Conservation (phyloP, 2,113 vertebrate genomes). For the Trachemys scripta region DNA sequence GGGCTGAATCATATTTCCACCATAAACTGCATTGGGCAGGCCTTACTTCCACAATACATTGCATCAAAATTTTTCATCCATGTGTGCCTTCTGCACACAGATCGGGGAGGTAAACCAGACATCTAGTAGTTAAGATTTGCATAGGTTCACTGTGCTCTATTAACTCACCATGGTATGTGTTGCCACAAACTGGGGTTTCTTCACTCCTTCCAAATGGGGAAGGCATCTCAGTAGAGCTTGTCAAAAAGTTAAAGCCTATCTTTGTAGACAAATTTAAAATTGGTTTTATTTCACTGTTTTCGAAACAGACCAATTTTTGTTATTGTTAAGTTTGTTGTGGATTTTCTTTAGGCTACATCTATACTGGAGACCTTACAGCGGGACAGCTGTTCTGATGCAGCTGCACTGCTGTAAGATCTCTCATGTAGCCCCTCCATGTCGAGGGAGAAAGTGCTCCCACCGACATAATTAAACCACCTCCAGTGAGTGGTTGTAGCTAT, state of each 20-base stretch:
- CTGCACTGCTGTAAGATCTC: too few species aligned
- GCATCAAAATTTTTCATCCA: neutral
- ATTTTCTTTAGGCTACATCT: neutral
- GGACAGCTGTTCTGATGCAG: too few species aligned
- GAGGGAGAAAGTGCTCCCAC: too few species aligned
- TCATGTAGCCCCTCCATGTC: too few species aligned
- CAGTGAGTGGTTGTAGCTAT: too few species aligned
- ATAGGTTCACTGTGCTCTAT: neutral
- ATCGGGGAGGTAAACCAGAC: neutral
- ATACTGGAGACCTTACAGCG: too few species aligned
- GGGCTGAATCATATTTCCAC: neutral
- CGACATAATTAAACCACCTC: too few species aligned
- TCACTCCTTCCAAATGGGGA: neutral
- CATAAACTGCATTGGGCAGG: too few species aligned
- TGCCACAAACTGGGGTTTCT: neutral
- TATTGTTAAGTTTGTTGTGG: neutral
- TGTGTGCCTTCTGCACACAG: neutral
- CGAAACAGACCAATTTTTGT: neutral
- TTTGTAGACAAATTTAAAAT: neutral
- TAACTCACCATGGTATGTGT: neutral
- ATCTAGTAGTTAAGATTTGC: neutral
- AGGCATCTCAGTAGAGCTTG: neutral
- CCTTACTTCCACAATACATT: accelerated
- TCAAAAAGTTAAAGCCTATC: neutral
- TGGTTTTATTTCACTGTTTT: neutral